A percentile compares a stretch with the other conserved stretches of the same genome.
These are phyloP conservation scores for Aphis craccivora DNA, from an alignment of 1,140 invertebrate genomes.

Conservation along the genomic window DNA sequence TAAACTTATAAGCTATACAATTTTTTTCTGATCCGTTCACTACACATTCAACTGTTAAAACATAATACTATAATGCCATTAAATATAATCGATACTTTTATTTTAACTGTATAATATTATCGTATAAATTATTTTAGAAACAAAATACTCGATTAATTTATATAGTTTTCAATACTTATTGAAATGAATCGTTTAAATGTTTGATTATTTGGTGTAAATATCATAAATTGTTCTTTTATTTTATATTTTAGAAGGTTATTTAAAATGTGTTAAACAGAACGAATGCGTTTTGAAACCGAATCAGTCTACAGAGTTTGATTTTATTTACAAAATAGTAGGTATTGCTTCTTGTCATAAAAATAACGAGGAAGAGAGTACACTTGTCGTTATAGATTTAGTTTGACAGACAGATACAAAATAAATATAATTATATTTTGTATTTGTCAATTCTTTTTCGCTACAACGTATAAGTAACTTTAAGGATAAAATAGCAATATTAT, in stretches of 20 bases:
- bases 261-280: neutral
- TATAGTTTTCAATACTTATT: neutral
- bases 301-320: neutral
- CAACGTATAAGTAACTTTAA: neutral
- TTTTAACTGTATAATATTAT: neutral
- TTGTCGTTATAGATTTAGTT: neutral
- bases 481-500: neutral
- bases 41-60: neutral
- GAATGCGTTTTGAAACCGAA: neutral
- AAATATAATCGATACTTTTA: neutral
- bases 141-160: neutral
- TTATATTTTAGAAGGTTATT: too few species aligned
- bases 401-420: neutral
- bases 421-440: neutral
- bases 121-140: too few species aligned
- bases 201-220: neutral
- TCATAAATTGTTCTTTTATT: too few species aligned
- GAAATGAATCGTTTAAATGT: neutral
- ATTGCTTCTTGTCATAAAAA: neutral
- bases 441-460: neutral
- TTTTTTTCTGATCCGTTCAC: neutral
- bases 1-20: neutral
- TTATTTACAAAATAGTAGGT: neutral
- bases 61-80: neutral
- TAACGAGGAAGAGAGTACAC: neutral